Percentiles rank a stretch among this genome's conserved stretches.
Conservation (phyloP, 35 echinoderm and acorn worm genomes). For the Ophiothrix spiculata region DNA sequence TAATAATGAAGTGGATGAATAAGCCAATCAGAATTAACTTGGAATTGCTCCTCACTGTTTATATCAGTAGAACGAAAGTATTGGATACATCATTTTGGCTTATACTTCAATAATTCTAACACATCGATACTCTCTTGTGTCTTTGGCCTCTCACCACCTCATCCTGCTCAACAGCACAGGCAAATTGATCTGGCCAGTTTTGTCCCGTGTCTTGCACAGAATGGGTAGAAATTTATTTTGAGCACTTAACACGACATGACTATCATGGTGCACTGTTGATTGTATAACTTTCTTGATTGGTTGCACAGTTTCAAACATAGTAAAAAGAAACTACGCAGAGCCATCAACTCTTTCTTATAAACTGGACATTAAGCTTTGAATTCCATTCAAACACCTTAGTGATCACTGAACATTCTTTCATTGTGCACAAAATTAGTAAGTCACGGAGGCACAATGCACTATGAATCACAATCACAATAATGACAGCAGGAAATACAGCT, state of each 20-base stretch:
- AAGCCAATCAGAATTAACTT: not conserved
- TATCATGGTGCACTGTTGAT: too few relatives aligned
- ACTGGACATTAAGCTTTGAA: not conserved
- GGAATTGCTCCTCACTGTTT: not conserved
- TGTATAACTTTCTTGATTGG: not conserved
- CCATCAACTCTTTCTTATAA: not conserved
- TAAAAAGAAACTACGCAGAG: not conserved
- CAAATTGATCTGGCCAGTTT: too few relatives aligned
- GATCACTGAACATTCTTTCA: not conserved
- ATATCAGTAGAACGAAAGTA: too few relatives aligned
- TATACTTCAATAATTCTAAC: too few relatives aligned
- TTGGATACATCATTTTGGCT: too few relatives aligned
- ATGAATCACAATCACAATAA: constrained; percentile 43
- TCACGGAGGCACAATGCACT: not conserved
- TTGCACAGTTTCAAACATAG: not conserved
- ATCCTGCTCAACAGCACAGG: too few relatives aligned
- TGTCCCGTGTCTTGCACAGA: too few relatives aligned
- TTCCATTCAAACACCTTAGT: not conserved
- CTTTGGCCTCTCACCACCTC: too few relatives aligned
- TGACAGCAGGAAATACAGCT: constrained; percentile 87
- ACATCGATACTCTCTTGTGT: too few relatives aligned
- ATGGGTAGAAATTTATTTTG: too few relatives aligned
- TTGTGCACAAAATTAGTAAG: not conserved
- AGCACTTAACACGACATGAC: too few relatives aligned
- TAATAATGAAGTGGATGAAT: not conserved